Evolutionary conservation across 2,113 vertebrate genomes (phyloP).

Genomic region (Galbula dea): DNA sequence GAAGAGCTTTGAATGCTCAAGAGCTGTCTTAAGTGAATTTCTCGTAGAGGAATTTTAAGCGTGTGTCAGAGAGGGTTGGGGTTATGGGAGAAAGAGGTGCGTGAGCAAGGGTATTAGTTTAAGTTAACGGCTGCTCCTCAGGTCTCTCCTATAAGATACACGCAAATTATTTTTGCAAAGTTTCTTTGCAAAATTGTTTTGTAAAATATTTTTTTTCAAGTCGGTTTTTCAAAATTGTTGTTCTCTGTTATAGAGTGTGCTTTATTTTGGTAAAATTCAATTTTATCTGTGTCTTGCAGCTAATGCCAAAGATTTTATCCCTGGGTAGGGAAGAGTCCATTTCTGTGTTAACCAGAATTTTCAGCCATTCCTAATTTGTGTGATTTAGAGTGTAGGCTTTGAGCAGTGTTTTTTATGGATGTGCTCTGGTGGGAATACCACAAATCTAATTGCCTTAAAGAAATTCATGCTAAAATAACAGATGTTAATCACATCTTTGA

Average conservation of each 20-base stretch:
- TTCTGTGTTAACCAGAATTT: background rate
- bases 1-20: background rate
- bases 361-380: background rate
- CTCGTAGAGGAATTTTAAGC: background rate
- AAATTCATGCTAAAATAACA: background rate
- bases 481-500: background rate
- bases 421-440: background rate
- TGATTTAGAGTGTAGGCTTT: background rate
- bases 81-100: background rate
- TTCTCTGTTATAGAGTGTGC: accelerated
- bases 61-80: background rate
- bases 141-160: background rate
- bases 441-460: background rate
- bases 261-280: background rate
- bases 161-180: background rate
- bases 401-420: background rate
- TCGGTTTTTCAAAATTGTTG: accelerated
- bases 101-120: background rate
- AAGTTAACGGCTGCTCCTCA: background rate
- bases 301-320: background rate
- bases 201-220: background rate
- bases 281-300: background rate
- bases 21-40: background rate
- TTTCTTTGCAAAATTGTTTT: background rate
- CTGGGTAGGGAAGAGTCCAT: background rate